Base-by-base conservation (phyloP, 1,140 invertebrate genomes). In the Nephila pilipes region DNA sequence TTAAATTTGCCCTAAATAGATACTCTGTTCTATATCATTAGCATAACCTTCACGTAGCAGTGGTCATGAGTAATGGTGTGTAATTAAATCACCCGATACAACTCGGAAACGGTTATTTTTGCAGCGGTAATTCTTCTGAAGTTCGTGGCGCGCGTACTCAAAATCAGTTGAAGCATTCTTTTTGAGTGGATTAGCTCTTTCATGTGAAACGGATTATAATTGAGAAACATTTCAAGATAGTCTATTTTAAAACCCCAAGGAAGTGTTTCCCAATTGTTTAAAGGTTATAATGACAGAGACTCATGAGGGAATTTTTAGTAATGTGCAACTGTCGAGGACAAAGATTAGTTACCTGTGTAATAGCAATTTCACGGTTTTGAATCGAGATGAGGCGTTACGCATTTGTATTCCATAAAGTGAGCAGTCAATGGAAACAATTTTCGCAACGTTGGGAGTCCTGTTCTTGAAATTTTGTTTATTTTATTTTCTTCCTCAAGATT, bases 21-120 rank as follows among this genome's bases (percentile, higher is more conserved):
- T 25, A 2, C 25, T 2, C 8, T 65, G 25, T 65, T 36, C 29
- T 75, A 2, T 75, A 75, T 75, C 29, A 75, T 75, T 32, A 18
- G 14, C 6, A 20, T 36, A 75, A 75, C 14, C 18, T 36, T 36
- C 29, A 75, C 18, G 32, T 36, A 75, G 32, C 69, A 29, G 4
- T 36, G 29, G 14, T n/a, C 12, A n/a, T 14, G 25, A 65, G 2
- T 18, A 60, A 0, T 75, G 2, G 29, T 75, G 29, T 54, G 54
- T 81, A 81, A 81, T 81, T 81, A 81, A 54, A 16, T 75, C 25
- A 20, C 69, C 69, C 18, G 36, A 75, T 81, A 58, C 14, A 12
- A 60, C 60, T n/a, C 32, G 22, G n/a, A 32, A 88, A 65, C 85
- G 22, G 85, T 88, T 88, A 88, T 88, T 88, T 88, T 88, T 88